Evolutionary conservation across 92 coral and sea anemone genomes (phyloP), one percentile per base, ranked within the genome.

Genomic region (Zoanthus solanderi): DNA sequence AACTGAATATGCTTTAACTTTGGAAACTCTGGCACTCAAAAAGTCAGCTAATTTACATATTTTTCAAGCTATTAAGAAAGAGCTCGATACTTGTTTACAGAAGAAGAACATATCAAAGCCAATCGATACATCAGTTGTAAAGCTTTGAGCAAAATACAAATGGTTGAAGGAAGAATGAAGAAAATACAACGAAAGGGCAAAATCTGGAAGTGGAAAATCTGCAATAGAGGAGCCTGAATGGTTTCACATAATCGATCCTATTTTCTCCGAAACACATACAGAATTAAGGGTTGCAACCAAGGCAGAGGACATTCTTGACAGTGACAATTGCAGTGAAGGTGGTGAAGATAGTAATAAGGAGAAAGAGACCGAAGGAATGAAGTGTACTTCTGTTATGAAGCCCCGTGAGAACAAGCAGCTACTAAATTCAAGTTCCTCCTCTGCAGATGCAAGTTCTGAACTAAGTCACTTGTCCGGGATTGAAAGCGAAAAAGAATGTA

Each of bases 371-470:
- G 54, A 61, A 11, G 14, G 31, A 34, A 66, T 42, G 52, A 83
- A 83, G 63, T 31, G 15, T 83, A 73, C 77, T 83, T 16, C 87
- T 67, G 42, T 34, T 83, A 46, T 83, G 87, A 56, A 53, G 29
- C 75, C 86, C 50, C 75, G 86, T 63, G 86, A 81, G 86, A 81
- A 42, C 53, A 81, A 46, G 78, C 87, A 83, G 78, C 56, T 54
- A 37, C 67, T 83, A 83, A 47, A 83, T 83, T 83, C 87, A 83
- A 83, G 87, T 83, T 29, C 87, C 77, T 83, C 87, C 54, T 63
- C 76, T 63, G 50, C 29, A 83, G 76, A 34, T 63, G 60, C 76
- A 83, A 83, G 87, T 63, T 66, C 87, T 83, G 87, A 66, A 69
- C 87, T 42, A 80, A 54, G 75, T 9, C 52, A 47, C 52, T 47